Evolutionary conservation across 2,888 invertebrate genomes (phyloP).

Genomic region (Drosophila cognata): DNA sequence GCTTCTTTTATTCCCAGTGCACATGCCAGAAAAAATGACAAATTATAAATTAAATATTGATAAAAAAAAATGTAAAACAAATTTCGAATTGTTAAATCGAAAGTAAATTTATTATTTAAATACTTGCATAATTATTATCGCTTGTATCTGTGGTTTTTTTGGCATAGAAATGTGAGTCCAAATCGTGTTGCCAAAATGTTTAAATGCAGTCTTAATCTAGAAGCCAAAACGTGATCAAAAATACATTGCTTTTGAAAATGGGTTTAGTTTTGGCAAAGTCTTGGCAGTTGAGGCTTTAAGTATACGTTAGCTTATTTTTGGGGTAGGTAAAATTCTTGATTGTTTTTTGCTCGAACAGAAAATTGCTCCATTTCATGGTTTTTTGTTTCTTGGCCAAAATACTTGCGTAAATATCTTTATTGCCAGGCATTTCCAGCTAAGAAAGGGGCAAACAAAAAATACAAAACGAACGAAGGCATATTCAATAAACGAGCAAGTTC

Average conservation of each 20-base stretch:
- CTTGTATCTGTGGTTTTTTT: neutral
- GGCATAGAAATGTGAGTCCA: neutral
- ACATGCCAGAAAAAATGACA: neutral
- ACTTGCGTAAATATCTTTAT: conserved; percentile 76
- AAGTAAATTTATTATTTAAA: neutral
- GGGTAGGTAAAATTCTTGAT: conserved; percentile 23
- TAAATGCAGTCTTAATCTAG: neutral
- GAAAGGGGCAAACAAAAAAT: conserved; percentile 15
- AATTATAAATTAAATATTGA: neutral
- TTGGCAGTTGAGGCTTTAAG: conserved; percentile 2
- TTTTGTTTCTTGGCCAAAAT: conserved; percentile 38
- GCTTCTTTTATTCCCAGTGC: neutral
- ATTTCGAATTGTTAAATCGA: neutral
- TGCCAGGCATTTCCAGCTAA: conserved; percentile 56
- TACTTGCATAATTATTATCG: neutral
- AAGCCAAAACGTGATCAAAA: neutral
- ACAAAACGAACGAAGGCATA: conserved; percentile 31
- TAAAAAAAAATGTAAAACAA: neutral
- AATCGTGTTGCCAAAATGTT: neutral
- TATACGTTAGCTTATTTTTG: conserved; percentile 6
- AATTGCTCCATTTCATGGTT: conserved; percentile 72
- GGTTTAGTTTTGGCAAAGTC: neutral
- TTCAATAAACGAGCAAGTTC: conserved; percentile 61
- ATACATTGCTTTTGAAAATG: neutral
- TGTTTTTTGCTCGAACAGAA: conserved; percentile 39